Base-by-base conservation (phyloP, 1,140 invertebrate species). In the Contarinia nasturtii region DNA sequence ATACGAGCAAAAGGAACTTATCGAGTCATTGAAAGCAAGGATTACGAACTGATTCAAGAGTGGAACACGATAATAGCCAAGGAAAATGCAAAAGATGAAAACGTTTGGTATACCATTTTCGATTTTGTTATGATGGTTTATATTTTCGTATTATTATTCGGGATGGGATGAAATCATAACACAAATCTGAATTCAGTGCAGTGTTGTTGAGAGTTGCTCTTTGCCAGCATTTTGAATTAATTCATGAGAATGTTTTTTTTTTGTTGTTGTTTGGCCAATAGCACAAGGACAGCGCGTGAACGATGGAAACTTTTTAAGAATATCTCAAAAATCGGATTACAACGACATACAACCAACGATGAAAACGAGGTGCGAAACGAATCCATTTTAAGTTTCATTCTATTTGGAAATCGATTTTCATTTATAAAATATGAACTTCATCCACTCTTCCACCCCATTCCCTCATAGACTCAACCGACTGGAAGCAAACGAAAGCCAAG, bases 241-340 rank as follows among this genome's bases (percentile, higher is more conserved):
- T 44, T 47, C 3, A 27, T 27, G 27, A 27, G 3, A n/a, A 27
- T 10, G 27, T 10, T 27, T 27, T 27, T 10, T 27, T 27, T 27
- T 5, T 27, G 27, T 27, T 10, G 27, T 10, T 27, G 10, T n/a
- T n/a, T n/a, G n/a, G n/a, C 15, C n/a, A 47, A 46, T 42, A 10
- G 44, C 44, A 60, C 63, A 10, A 64, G 60, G 34, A 77, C 74
- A 1, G 73, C 73, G 2, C 66, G 68, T 45, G 77, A 79, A 52
- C 63, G 76, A 34, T 77, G 76, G 72, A 71, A 73, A 42, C 55
- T 80, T 15, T 62, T 77, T 11, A 69, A 69, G 49, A 63, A 77
- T 19, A 65, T 79, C 0, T 73, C 73, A 4, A 70, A 67, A 51
- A 64, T 76, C 44, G 69, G 74, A 19, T 54, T 69, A 33, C 67